phyloP scores from a whole-genome alignment of 2,888 invertebrate species.

The Stenolophus ochropezus region DNA sequence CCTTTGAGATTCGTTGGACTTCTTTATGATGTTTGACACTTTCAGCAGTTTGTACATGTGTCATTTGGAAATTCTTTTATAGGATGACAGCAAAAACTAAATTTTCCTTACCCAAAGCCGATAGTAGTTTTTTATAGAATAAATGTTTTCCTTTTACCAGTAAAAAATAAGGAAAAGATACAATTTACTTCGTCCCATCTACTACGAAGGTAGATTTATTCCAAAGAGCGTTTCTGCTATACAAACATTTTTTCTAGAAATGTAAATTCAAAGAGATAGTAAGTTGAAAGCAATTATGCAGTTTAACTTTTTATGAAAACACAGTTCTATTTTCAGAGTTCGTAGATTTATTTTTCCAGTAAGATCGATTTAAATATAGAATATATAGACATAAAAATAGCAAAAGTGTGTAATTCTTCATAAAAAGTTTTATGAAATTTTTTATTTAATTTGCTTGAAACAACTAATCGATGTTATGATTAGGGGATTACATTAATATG shows the following conservation, averaged over 20 bases:
- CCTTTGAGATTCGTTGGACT: slow-evolving; percentile 16
- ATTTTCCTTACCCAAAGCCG: not conserved
- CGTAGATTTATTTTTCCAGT: not conserved
- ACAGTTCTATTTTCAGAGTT: not conserved
- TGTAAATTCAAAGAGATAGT: not conserved
- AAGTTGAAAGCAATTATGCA: not conserved
- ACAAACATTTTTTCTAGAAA: not conserved
- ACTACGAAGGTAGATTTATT: not conserved
- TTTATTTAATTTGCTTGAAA: no score
- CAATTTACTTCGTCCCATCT: not conserved
- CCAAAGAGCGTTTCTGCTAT: not conserved
- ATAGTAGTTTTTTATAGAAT: not conserved
- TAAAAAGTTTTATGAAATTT: no score
- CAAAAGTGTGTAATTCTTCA: no score
- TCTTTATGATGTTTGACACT: slow-evolving; percentile 40
- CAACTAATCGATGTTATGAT: no score
- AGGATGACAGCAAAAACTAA: not conserved
- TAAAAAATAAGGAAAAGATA: not conserved
- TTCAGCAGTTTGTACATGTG: not conserved
- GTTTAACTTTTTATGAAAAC: not conserved
- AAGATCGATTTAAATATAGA: not conserved
- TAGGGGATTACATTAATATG: no score
- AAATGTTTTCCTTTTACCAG: not conserved
- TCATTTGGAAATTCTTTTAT: not conserved
- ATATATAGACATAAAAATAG: not conserved